Percentiles rank a stretch among this genome's conserved stretches.
Conservation (phyloP, 2,888 invertebrate species). For the Augiades crinisus region DNA sequence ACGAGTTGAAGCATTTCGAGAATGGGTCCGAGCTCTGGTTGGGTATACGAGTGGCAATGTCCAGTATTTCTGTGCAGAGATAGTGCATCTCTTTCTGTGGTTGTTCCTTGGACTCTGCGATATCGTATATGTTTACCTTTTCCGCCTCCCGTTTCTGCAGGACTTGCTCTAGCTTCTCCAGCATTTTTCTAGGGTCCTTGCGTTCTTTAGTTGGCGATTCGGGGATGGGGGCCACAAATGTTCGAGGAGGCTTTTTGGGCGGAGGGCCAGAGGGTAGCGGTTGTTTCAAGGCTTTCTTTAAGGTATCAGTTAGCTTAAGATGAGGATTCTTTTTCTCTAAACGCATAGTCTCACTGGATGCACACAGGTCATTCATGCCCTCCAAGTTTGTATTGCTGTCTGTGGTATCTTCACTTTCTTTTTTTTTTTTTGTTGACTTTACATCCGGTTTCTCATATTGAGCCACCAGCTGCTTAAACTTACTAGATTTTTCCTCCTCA, state of each 20-base stretch:
- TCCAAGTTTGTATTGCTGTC: constrained; percentile 51
- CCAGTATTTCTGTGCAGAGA: constrained; percentile 72
- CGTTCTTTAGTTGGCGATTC: constrained; percentile 48
- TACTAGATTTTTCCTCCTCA: constrained; percentile 61
- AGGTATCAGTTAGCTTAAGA: constrained; percentile 78
- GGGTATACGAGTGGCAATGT: constrained; percentile 59
- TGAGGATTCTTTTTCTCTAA: constrained; percentile 71
- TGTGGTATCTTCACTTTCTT: constrained; percentile 10
- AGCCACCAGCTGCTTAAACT: constrained; percentile 51
- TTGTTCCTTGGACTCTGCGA: constrained; percentile 46
- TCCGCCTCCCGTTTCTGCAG: constrained; percentile 70
- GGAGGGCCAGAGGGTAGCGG: constrained; percentile 87
- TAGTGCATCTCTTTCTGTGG: constrained; percentile 74
- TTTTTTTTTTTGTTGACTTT: too few relatives aligned
- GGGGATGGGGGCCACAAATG: constrained; percentile 62
- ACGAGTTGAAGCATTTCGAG: constrained; percentile 64
- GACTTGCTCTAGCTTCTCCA: constrained; percentile 83
- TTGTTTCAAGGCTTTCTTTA: constrained; percentile 84
- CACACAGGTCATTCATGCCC: constrained; percentile 55
- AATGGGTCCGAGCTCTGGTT: constrained; percentile 53
- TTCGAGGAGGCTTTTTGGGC: constrained; percentile 88
- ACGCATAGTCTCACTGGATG: constrained; percentile 67
- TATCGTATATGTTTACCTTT: constrained; percentile 44
- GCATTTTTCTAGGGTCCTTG: constrained; percentile 83
- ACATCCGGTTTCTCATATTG: constrained; percentile 48